These are phyloP conservation scores for Cydia splendana DNA, from an alignment of 1,140 invertebrate genomes.

Conservation along the genomic window DNA sequence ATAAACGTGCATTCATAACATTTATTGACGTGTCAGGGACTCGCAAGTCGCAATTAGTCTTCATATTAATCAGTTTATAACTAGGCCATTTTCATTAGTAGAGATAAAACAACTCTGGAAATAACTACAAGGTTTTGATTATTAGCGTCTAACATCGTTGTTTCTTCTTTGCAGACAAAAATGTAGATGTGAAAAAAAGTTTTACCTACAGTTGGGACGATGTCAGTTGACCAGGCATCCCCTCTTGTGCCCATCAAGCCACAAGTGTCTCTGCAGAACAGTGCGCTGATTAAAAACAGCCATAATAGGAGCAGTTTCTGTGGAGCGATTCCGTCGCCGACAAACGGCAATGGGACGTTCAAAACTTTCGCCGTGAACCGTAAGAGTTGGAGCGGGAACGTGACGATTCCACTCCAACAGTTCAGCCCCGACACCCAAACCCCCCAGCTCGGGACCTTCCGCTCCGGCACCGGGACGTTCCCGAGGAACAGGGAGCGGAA, in stretches of 20 bases:
- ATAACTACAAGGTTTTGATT: slow-evolving; percentile 51
- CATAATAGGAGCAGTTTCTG: slow-evolving; percentile 78
- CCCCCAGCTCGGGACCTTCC: slow-evolving; percentile 74
- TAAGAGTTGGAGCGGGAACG: slow-evolving; percentile 79
- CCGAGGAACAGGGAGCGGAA: slow-evolving; percentile 74
- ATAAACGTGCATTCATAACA: slow-evolving; percentile 12
- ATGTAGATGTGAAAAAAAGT: slow-evolving; percentile 71
- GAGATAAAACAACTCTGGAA: slow-evolving; percentile 59
- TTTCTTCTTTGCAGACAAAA: slow-evolving; percentile 74
- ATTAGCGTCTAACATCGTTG: slow-evolving; percentile 45
- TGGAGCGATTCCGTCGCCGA: slow-evolving; percentile 66
- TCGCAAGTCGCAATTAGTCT: slow-evolving; percentile 37
- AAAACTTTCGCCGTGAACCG: slow-evolving; percentile 77
- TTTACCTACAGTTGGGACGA: slow-evolving; percentile 65
- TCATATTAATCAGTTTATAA: slow-evolving; percentile 34
- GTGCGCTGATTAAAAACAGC: slow-evolving; percentile 77
- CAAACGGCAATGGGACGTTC: slow-evolving; percentile 70
- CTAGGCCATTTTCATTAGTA: slow-evolving; percentile 33
- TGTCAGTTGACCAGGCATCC: slow-evolving; percentile 78
- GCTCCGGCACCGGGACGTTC: slow-evolving; percentile 74
- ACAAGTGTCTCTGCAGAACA: slow-evolving; percentile 74
- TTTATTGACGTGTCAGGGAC: slow-evolving; percentile 41
- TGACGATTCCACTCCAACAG: slow-evolving; percentile 76
- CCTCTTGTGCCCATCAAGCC: slow-evolving; percentile 79
- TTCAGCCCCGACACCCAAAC: slow-evolving; percentile 60